Conservation (phyloP, 2,113 vertebrate species). For the Aramus guarauna region DNA sequence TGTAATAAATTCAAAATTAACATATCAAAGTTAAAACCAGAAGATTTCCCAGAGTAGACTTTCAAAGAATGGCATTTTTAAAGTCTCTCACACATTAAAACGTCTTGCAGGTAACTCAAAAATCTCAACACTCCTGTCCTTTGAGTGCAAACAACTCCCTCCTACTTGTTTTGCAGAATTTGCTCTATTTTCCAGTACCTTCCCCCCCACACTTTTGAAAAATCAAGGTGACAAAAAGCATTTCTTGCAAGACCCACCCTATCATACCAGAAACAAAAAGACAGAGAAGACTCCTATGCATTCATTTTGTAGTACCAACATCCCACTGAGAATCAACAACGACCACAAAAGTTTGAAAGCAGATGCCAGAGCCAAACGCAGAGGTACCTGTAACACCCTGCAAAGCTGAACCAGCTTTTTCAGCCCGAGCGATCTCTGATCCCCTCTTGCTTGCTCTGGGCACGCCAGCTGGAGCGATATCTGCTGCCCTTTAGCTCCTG, state of each 20-base stretch:
- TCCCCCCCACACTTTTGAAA: neutral
- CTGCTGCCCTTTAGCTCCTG: neutral
- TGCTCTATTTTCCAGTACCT: neutral
- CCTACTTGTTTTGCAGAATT: neutral
- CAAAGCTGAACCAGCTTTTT: neutral
- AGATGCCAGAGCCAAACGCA: neutral
- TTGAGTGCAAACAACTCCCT: neutral
- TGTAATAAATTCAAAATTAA: neutral
- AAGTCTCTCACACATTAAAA: neutral
- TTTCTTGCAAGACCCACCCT: neutral
- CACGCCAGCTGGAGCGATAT: neutral
- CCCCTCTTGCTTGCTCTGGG: neutral
- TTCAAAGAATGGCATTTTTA: neutral
- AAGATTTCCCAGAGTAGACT: neutral
- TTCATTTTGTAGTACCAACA: neutral
- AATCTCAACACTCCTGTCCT: neutral
- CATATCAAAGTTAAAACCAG: fast-evolving
- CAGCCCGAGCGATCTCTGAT: neutral
- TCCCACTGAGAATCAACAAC: neutral
- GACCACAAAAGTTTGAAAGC: fast-evolving
- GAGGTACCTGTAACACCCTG: neutral
- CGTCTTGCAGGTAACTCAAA: neutral
- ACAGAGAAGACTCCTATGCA: neutral
- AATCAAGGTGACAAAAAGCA: neutral
- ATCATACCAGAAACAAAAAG: neutral